Evolutionary conservation across 2,113 vertebrate genomes (phyloP).

Genomic region (Hepsetus odoe): DNA sequence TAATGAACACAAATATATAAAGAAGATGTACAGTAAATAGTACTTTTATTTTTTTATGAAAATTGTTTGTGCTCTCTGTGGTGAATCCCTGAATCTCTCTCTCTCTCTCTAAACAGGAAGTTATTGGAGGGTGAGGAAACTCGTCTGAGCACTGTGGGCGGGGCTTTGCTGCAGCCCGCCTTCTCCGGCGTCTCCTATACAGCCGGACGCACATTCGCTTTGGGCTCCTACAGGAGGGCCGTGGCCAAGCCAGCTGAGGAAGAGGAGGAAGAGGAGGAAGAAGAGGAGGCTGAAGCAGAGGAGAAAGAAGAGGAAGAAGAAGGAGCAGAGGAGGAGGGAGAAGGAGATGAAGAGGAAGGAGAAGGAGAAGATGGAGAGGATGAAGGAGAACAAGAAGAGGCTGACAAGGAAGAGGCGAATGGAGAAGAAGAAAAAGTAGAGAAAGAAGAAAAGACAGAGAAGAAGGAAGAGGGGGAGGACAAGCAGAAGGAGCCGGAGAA

Average conservation of each 20-base stretch:
- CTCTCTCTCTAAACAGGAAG: constrained; percentile 67
- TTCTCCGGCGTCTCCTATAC: constrained; percentile 75
- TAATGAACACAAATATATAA: too few relatives aligned
- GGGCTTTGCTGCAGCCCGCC: constrained; percentile 71
- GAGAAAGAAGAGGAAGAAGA: constrained; percentile 54
- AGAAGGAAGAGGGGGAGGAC: constrained; percentile 53
- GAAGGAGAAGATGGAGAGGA: constrained; percentile 46
- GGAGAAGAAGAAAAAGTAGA: constrained; percentile 25
- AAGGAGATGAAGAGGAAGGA: constrained; percentile 47
- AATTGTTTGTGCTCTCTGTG: not conserved
- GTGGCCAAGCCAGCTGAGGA: constrained; percentile 70
- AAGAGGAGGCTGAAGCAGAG: constrained; percentile 28
- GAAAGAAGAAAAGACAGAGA: constrained; percentile 48
- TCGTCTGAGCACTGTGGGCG: constrained; percentile 75
- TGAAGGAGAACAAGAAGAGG: constrained; percentile 24
- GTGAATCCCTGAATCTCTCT: not conserved
- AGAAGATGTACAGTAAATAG: too few relatives aligned
- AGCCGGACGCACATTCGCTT: constrained; percentile 64
- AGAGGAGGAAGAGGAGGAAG: constrained; percentile 50
- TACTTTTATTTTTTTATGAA: too few relatives aligned
- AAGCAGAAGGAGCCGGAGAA: constrained; percentile 54
- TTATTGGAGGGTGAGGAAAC: constrained; percentile 83
- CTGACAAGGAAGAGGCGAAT: constrained; percentile 39
- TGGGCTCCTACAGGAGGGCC: constrained; percentile 70
- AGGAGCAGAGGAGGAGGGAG: constrained; percentile 49